phyloP scores from a whole-genome alignment of 1,140 invertebrate genomes.

The Drosophila simulans region DNA sequence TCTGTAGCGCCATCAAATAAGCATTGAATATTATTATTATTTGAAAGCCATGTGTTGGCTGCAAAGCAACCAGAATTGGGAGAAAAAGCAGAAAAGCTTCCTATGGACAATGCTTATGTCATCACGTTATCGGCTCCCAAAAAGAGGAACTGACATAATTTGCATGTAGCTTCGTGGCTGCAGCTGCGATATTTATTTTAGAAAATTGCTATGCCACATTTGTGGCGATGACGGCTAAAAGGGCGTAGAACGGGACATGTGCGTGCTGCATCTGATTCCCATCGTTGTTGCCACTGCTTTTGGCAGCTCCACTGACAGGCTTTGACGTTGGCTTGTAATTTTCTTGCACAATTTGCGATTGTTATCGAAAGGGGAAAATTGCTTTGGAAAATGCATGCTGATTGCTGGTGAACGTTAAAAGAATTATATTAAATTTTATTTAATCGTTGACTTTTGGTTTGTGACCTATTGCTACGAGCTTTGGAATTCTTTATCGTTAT shows the following conservation, averaged over 20 bases:
- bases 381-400: conserved; percentile 42
- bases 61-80: neutral
- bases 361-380: conserved; percentile 35
- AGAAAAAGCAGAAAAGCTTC: conserved; percentile 13
- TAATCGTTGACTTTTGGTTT: neutral
- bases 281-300: conserved; percentile 13
- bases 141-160: conserved; percentile 68
- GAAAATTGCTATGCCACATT: conserved; percentile 60
- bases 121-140: conserved; percentile 64
- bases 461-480: neutral
- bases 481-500: neutral
- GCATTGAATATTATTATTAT: conserved; percentile 80
- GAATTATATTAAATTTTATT: conserved; percentile 2
- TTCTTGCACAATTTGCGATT: conserved; percentile 46
- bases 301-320: conserved; percentile 39
- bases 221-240: conserved; percentile 13
- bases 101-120: conserved; percentile 68
- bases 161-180: conserved; percentile 60
- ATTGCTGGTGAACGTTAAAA: conserved; percentile 13
- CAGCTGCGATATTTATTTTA: conserved; percentile 72
- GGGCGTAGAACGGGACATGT: conserved; percentile 37
- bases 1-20: conserved; percentile 73
- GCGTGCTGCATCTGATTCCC: conserved; percentile 50
- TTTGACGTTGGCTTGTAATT: conserved; percentile 48
- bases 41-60: conserved; percentile 65